phyloP scores from a whole-genome alignment of 2,113 vertebrate genomes.

The Lucifuga dentata region DNA sequence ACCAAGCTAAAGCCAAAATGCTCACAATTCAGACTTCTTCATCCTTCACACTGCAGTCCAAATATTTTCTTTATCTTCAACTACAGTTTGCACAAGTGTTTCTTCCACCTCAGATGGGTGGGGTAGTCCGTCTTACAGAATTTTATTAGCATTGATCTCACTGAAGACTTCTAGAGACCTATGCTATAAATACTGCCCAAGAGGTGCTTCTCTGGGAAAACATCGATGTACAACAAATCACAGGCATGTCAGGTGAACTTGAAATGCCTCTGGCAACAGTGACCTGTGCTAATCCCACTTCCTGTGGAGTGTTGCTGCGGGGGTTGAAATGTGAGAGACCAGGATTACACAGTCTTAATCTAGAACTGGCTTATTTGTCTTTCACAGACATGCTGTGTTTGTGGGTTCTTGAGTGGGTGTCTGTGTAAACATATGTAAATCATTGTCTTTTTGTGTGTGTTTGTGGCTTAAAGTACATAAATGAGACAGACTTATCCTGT shows the following conservation, averaged over 20 bases:
- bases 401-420: constrained; percentile 21
- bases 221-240: constrained; percentile 55
- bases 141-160: constrained; percentile 57
- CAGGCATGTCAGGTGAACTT: constrained; percentile 40
- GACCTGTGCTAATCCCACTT: constrained; percentile 70
- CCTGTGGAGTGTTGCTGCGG: constrained; percentile 54
- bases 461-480: constrained; percentile 13
- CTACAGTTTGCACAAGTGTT: neutral
- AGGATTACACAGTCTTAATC: constrained; percentile 75
- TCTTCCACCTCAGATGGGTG: neutral
- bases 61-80: constrained; percentile 16
- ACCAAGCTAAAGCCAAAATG: neutral
- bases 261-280: constrained; percentile 20
- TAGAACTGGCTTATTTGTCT: constrained; percentile 73
- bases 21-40: neutral
- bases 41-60: constrained; percentile 3
- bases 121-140: constrained; percentile 5
- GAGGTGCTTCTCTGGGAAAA: constrained; percentile 41
- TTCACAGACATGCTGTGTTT: constrained; percentile 53
- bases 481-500: constrained; percentile 19
- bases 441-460: constrained; percentile 1
- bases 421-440: constrained; percentile 42
- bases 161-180: constrained; percentile 10
- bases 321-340: constrained; percentile 63
- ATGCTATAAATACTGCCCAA: constrained; percentile 43